phyloP scores from a whole-genome alignment of 2,888 invertebrate species.

The Tinea trinotella region DNA sequence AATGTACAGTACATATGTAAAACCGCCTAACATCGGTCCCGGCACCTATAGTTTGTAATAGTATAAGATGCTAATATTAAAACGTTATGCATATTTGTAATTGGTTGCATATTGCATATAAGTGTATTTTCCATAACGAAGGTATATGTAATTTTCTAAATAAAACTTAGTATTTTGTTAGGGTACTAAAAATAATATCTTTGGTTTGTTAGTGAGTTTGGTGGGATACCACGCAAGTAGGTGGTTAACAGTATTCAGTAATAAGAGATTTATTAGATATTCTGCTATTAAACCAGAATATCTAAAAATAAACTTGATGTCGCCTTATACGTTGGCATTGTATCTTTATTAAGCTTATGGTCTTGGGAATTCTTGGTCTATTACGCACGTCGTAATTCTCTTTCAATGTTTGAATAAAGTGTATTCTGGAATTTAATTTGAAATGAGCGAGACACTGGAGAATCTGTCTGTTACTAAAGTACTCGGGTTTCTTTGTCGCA shows the following conservation, averaged over 20 bases:
- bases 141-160: too few relatives aligned
- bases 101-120: too few relatives aligned
- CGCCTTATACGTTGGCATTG: background rate
- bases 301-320: slow-evolving; percentile 2
- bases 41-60: too few relatives aligned
- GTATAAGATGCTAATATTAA: too few relatives aligned
- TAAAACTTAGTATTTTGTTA: background rate
- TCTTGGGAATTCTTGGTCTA: background rate
- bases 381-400: background rate
- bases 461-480: background rate
- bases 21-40: too few relatives aligned
- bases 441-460: background rate
- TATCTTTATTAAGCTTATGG: background rate
- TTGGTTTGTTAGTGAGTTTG: background rate
- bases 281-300: background rate
- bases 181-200: too few relatives aligned
- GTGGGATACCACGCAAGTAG: background rate
- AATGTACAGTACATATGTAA: too few relatives aligned
- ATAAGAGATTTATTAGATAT: background rate
- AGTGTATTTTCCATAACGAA: too few relatives aligned
- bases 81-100: too few relatives aligned
- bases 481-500: too few relatives aligned
- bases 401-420: background rate
- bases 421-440: background rate
- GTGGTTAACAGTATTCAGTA: background rate